These are phyloP conservation scores for Myotis brandtii DNA, from an alignment of 2,113 vertebrate species.

Conservation along the genomic window DNA sequence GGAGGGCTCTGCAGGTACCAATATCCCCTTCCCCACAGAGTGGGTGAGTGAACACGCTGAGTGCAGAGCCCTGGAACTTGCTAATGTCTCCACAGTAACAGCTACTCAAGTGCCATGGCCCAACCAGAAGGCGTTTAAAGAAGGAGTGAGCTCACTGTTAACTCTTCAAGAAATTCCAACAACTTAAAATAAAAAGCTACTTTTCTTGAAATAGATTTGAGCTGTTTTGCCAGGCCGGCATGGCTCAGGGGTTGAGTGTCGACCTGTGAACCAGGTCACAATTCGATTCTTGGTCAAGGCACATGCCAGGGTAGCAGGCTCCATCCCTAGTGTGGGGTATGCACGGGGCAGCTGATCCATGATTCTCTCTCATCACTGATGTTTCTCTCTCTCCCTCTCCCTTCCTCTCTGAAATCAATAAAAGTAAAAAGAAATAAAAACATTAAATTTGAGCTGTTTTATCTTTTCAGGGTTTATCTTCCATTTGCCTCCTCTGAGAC, in stretches of 20 bases:
- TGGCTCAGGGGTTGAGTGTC: too few species aligned
- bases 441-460: neutral
- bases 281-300: too few species aligned
- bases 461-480: neutral
- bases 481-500: neutral
- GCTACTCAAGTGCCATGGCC: neutral
- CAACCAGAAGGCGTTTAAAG: neutral
- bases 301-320: too few species aligned
- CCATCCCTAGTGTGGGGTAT: too few species aligned
- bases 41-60: neutral
- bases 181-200: neutral
- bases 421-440: too few species aligned
- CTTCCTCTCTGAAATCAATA: too few species aligned
- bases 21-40: neutral
- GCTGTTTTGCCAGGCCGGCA: neutral
- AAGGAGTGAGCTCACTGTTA: neutral
- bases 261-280: too few species aligned
- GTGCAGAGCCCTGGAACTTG: neutral
- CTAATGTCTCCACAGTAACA: neutral
- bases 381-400: too few species aligned
- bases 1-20: neutral
- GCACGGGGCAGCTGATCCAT: too few species aligned
- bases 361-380: too few species aligned
- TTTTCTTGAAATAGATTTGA: constrained; percentile 5
- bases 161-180: neutral